Conservation (phyloP, 2,888 invertebrate genomes). For the Metellina segmentata region DNA sequence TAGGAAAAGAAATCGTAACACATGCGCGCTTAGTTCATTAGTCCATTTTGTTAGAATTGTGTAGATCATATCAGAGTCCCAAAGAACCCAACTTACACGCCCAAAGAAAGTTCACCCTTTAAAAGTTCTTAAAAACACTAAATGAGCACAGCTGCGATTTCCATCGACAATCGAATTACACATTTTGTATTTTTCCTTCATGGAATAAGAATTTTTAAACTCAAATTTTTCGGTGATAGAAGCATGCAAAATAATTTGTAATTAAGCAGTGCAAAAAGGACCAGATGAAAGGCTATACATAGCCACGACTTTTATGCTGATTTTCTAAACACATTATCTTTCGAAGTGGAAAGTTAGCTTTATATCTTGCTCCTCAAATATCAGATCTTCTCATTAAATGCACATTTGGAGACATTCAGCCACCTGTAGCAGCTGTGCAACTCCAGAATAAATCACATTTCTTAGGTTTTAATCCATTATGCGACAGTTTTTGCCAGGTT, state of each 20-base stretch:
- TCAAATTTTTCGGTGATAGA: slow-evolving; percentile 37
- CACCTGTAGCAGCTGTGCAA: slow-evolving; percentile 34
- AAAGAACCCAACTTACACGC: slow-evolving; percentile 50
- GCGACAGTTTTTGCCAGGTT: slow-evolving; percentile 64
- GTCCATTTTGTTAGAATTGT: slow-evolving; percentile 53
- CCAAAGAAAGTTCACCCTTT: slow-evolving; percentile 58
- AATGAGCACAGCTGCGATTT: slow-evolving; percentile 16
- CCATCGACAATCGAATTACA: slow-evolving; percentile 41
- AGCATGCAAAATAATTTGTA: slow-evolving; percentile 63
- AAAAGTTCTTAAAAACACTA: slow-evolving; percentile 51
- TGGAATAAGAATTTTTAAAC: slow-evolving; percentile 16
- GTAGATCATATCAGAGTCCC: slow-evolving; percentile 59
- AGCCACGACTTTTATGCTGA: slow-evolving; percentile 4
- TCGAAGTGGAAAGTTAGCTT: slow-evolving; percentile 15
- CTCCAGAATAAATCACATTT: slow-evolving; percentile 42
- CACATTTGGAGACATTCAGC: slow-evolving; percentile 42
- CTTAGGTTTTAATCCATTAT: slow-evolving; percentile 56
- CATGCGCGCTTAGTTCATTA: slow-evolving; percentile 56
- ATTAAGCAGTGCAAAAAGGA: slow-evolving; percentile 30
- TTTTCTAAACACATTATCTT: slow-evolving; percentile 18
- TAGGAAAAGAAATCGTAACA: slow-evolving; percentile 35
- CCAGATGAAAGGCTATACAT: slow-evolving; percentile 14
- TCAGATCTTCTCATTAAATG: slow-evolving; percentile 27
- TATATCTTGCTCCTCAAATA: slow-evolving; percentile 29
- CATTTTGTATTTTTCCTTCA: slow-evolving; percentile 30